phyloP scores from a whole-genome alignment of 2,113 vertebrate species.

The Sciurus niger region DNA sequence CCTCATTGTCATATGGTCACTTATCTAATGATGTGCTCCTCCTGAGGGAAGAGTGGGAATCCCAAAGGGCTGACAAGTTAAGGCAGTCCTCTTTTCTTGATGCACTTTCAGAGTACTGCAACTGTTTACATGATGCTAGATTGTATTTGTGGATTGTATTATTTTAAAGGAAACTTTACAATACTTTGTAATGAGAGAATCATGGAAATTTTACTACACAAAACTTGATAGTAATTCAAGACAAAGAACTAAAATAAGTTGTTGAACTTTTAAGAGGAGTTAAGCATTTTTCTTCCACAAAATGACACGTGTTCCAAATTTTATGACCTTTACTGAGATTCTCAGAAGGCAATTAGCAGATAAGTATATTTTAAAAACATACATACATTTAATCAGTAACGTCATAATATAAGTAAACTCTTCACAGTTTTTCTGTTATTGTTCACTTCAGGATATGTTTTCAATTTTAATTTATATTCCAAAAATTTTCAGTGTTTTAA shows the following conservation, averaged over 20 bases:
- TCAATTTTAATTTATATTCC: too few relatives aligned
- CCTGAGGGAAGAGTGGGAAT: not conserved
- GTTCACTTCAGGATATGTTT: too few relatives aligned
- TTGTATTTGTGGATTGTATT: not conserved
- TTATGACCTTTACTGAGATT: not conserved
- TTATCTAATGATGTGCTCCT: not conserved
- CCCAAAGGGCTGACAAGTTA: constrained; percentile 35
- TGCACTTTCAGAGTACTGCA: not conserved
- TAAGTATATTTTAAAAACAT: not conserved
- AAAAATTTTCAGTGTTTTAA: too few relatives aligned
- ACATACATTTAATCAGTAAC: not conserved
- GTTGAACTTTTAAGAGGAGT: constrained; percentile 37
- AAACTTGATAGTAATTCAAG: constrained; percentile 40
- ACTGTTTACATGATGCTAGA: not conserved
- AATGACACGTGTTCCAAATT: constrained; percentile 28
- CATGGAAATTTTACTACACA: constrained; percentile 4
- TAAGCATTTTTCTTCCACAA: constrained; percentile 47
- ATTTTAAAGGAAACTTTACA: constrained; percentile 35
- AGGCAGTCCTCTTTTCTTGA: not conserved
- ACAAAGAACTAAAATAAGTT: constrained; percentile 12
- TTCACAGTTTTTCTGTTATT: not conserved
- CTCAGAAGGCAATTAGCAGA: not conserved
- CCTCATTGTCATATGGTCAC: constrained; percentile 1
- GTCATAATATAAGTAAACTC: not conserved
- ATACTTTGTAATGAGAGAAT: constrained; percentile 38